phyloP scores from a whole-genome alignment of 2,797 vertebrate genomes.

The Cygnus olor region DNA sequence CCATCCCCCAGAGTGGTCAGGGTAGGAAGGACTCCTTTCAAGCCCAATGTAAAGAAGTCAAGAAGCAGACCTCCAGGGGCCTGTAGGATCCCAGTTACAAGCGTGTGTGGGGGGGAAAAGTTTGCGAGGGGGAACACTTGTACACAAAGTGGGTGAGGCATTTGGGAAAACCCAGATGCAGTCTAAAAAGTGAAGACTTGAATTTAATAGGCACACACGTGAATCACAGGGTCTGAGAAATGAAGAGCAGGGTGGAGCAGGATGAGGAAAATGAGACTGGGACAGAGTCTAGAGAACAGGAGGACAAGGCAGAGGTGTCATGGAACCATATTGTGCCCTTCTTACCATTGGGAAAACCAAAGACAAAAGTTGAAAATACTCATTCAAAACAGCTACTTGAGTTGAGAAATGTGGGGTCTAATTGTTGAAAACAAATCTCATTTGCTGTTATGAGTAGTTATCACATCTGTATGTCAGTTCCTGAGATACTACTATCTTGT shows the following conservation, averaged over 20 bases:
- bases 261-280: background rate
- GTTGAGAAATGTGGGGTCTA: background rate
- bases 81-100: background rate
- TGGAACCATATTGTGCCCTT: background rate
- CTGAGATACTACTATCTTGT: background rate
- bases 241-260: background rate
- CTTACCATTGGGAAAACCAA: background rate
- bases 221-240: background rate
- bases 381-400: background rate
- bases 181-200: background rate
- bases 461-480: background rate
- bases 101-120: fast-evolving
- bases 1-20: background rate
- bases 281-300: background rate
- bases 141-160: background rate
- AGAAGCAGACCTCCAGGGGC: background rate
- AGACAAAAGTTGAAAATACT: background rate
- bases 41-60: background rate
- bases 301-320: background rate
- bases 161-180: background rate
- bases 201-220: background rate
- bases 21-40: fast-evolving
- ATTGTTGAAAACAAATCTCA: background rate
- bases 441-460: background rate
- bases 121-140: background rate